phyloP scores from a whole-genome alignment of 2,797 vertebrate species.

The Fistularia commersonii region DNA sequence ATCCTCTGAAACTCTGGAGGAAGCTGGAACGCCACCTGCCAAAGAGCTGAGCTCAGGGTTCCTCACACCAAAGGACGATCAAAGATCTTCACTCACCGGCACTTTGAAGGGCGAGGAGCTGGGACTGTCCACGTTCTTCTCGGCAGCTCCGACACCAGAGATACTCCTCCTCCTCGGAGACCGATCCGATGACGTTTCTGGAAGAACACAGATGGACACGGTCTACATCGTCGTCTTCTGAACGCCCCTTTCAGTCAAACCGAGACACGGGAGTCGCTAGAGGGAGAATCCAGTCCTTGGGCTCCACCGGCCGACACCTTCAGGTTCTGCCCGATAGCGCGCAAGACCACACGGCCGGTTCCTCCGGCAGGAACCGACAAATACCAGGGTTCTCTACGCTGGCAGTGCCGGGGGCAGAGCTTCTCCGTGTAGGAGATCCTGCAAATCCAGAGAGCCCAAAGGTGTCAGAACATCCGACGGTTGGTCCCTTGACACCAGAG shows the following conservation, averaged over 20 bases:
- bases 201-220: slow-evolving; percentile 5
- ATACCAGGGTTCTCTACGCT: no score
- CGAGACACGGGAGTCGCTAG: neutral
- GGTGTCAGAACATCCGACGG: no score
- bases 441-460: no score
- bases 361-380: no score
- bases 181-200: slow-evolving; percentile 88
- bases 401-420: no score
- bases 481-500: no score
- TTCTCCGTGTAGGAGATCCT: no score
- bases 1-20: neutral
- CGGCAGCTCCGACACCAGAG: slow-evolving; percentile 87
- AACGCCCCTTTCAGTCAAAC: neutral
- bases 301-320: no score
- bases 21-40: neutral
- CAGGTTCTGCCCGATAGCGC: no score
- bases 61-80: no score
- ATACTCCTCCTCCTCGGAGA: slow-evolving; percentile 94
- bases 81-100: slow-evolving; percentile 79
- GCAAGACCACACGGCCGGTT: no score
- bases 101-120: slow-evolving; percentile 95
- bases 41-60: neutral
- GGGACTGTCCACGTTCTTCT: slow-evolving; percentile 86
- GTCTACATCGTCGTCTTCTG: neutral
- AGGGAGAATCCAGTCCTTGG: slow-evolving; percentile 1